phyloP scores from a whole-genome alignment of 2,113 vertebrate genomes.

The Psephotus haematonotus region DNA sequence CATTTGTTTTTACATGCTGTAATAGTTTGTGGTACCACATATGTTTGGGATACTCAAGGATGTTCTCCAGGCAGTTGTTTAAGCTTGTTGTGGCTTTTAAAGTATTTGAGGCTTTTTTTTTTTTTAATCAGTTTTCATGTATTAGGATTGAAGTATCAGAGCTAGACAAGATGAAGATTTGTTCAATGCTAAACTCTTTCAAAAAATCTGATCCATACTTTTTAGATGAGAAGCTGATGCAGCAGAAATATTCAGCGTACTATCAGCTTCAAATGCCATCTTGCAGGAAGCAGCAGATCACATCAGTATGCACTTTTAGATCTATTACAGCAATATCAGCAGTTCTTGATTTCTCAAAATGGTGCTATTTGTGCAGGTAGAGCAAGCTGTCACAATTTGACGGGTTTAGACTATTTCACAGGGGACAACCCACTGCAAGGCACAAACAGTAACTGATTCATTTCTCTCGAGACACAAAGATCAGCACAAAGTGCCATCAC shows the following conservation, averaged over 20 bases:
- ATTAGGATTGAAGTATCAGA: neutral
- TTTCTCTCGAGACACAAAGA: neutral
- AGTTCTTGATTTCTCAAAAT: slow-evolving; percentile 43
- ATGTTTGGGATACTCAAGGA: neutral
- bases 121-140: neutral
- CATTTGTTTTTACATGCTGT: neutral
- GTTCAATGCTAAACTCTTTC: neutral
- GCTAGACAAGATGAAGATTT: neutral
- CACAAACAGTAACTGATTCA: neutral
- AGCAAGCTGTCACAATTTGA: slow-evolving; percentile 27
- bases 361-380: slow-evolving; percentile 20
- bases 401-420: slow-evolving; percentile 15
- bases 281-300: neutral
- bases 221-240: neutral
- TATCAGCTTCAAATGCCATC: neutral
- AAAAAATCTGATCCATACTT: neutral
- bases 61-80: neutral
- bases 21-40: neutral
- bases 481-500: neutral
- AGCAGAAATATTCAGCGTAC: neutral
- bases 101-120: neutral
- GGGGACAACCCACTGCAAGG: neutral
- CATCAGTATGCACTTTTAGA: slow-evolving; percentile 45
- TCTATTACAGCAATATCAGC: slow-evolving; percentile 32
- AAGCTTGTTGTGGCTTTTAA: neutral